Conservation (phyloP, 2,113 vertebrate genomes). For the Ranitomeya imitator region DNA sequence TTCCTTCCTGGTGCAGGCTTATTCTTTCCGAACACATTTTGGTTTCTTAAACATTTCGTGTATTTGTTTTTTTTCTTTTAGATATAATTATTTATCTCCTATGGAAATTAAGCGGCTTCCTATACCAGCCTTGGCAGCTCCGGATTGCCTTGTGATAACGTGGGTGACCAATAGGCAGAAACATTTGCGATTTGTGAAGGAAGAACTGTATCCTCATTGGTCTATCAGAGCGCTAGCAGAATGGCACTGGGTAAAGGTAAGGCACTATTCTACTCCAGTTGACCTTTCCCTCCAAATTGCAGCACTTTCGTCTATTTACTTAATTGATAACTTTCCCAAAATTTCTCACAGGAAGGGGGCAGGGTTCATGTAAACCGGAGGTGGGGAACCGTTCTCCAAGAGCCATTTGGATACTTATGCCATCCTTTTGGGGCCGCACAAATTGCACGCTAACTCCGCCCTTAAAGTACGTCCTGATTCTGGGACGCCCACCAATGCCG, state of each 20-base stretch:
- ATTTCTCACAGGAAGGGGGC: too few relatives aligned
- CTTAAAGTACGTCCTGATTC: too few relatives aligned
- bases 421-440: too few relatives aligned
- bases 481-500: too few relatives aligned
- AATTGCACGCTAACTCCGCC: too few relatives aligned
- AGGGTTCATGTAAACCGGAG: too few relatives aligned
- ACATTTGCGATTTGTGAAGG: conserved; percentile 83
- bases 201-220: conserved; percentile 92
- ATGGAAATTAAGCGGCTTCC: conserved; percentile 86
- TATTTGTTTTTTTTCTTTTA: conserved; percentile 59
- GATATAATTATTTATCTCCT: conserved; percentile 82
- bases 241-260: conserved; percentile 98
- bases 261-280: background rate
- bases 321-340: too few relatives aligned
- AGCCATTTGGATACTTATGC: too few relatives aligned
- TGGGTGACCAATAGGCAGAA: conserved; percentile 96
- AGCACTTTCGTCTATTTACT: too few relatives aligned
- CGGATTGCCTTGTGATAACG: conserved; percentile 82
- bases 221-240: conserved; percentile 80
- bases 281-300: background rate
- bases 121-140: conserved; percentile 76
- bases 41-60: background rate
- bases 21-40: background rate
- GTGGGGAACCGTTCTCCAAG: too few relatives aligned
- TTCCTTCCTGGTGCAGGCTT: background rate